Evolutionary conservation across 92 coral and sea anemone genomes (phyloP).

Genomic region (Nematostella vectensis): DNA sequence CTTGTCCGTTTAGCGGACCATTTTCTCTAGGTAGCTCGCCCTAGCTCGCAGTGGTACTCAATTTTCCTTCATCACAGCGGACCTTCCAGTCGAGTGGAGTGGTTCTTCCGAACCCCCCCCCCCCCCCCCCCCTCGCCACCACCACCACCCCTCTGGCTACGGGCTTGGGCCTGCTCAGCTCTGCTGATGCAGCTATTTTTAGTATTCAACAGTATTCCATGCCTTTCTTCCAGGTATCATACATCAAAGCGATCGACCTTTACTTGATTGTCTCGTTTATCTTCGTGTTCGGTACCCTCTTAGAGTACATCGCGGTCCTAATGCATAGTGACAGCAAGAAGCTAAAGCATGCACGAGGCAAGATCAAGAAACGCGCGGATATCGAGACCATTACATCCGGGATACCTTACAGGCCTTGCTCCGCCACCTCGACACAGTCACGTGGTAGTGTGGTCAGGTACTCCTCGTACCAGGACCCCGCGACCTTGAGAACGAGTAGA

Average conservation of each 20-base stretch:
- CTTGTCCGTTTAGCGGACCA: too few relatives aligned
- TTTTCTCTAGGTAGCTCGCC: too few relatives aligned
- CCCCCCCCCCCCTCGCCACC: too few relatives aligned
- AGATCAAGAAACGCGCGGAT: constrained; percentile 20
- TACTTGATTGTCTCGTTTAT: constrained; percentile 85
- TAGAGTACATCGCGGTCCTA: constrained; percentile 84
- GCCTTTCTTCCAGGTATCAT: constrained; percentile 63
- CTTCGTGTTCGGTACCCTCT: constrained; percentile 83
- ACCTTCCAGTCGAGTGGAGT: too few relatives aligned
- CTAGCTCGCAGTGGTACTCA: too few relatives aligned
- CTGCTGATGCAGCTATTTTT: too few relatives aligned
- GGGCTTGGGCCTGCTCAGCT: too few relatives aligned
- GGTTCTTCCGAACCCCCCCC: too few relatives aligned
- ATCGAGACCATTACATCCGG: constrained; percentile 1
- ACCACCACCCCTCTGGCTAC: too few relatives aligned
- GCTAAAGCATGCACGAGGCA: constrained; percentile 6
- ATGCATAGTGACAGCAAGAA: constrained; percentile 46
- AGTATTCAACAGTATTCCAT: too few relatives aligned
- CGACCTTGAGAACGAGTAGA: constrained; percentile 16
- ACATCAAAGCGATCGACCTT: constrained; percentile 88
- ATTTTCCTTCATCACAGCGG: too few relatives aligned
- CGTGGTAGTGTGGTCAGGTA: constrained; percentile 9
- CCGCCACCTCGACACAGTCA: constrained; percentile 12
- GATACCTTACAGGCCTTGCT: constrained; percentile 15
- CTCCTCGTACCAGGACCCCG: constrained; percentile 19